Conservation (phyloP, 2,797 vertebrate species). For the Acrossocheilus wenchowensis region DNA sequence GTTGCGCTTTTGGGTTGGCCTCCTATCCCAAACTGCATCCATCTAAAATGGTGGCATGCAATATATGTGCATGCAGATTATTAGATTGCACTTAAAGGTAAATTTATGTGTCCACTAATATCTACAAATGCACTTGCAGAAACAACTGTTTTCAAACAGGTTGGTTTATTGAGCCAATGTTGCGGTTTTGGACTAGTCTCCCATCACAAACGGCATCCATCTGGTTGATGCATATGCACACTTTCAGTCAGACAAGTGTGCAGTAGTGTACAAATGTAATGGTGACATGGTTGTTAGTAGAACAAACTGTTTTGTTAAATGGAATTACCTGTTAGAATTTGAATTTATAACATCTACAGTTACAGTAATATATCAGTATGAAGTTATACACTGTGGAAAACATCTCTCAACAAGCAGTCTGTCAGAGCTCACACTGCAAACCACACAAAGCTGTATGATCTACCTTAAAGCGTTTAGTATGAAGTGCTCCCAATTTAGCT, state of each 20-base stretch:
- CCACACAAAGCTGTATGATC: neutral
- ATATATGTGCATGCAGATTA: neutral
- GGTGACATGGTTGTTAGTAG: neutral
- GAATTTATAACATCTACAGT: neutral
- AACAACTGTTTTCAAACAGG: neutral
- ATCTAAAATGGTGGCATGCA: neutral
- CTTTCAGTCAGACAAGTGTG: neutral
- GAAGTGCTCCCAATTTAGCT: neutral
- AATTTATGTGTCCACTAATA: neutral
- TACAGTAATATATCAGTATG: neutral
- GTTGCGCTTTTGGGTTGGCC: neutral
- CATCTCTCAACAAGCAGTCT: slow-evolving; percentile 2
- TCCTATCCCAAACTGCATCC: neutral
- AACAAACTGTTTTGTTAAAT: neutral
- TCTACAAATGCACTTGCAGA: neutral
- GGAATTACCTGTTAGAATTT: neutral
- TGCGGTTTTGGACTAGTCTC: neutral
- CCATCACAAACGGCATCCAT: neutral
- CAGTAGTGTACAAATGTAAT: neutral
- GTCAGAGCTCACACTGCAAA: neutral
- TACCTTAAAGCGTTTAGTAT: neutral
- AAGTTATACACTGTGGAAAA: neutral
- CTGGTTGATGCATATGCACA: neutral
- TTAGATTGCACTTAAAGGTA: neutral
- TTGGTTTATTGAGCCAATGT: neutral